A percentile compares a stretch with the other conserved stretches of the same genome.
phyloP scores from a whole-genome alignment of 2,113 vertebrate genomes.

The Gasterosteus aculeatus region DNA sequence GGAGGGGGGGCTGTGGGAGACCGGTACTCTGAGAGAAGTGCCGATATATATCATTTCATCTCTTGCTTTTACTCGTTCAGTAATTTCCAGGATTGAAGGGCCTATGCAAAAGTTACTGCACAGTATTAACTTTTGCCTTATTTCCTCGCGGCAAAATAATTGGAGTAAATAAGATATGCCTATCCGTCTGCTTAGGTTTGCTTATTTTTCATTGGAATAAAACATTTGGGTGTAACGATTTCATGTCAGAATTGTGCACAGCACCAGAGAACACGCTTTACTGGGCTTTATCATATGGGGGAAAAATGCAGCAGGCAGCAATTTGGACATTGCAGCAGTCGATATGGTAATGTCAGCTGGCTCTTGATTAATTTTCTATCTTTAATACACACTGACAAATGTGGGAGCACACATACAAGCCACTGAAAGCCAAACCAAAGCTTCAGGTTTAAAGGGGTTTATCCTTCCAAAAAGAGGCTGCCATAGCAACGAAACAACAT shows the following conservation, averaged over 20 bases:
- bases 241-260: slow-evolving; percentile 12
- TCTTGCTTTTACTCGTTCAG: slow-evolving; percentile 1
- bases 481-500: slow-evolving; percentile 49
- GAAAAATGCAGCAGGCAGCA: slow-evolving; percentile 31
- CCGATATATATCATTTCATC: not conserved
- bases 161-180: not conserved
- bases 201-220: slow-evolving; percentile 23
- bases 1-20: slow-evolving; percentile 35
- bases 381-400: not conserved
- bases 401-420: not conserved
- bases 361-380: slow-evolving; percentile 5
- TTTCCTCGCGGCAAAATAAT: not conserved
- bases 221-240: slow-evolving; percentile 50
- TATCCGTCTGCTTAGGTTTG: slow-evolving; percentile 27
- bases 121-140: not conserved
- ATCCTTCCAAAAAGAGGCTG: slow-evolving; percentile 41
- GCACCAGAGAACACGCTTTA: slow-evolving; percentile 37
- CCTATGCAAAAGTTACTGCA: not conserved
- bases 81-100: not conserved
- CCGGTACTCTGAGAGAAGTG: slow-evolving; percentile 16
- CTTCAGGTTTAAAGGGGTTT: slow-evolving; percentile 24
- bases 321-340: slow-evolving; percentile 39
- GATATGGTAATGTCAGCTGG: slow-evolving; percentile 18
- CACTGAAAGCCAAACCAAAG: not conserved
- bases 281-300: slow-evolving; percentile 16